Base-by-base conservation (phyloP, 2,888 invertebrate species). In the Chalcis sispes region DNA sequence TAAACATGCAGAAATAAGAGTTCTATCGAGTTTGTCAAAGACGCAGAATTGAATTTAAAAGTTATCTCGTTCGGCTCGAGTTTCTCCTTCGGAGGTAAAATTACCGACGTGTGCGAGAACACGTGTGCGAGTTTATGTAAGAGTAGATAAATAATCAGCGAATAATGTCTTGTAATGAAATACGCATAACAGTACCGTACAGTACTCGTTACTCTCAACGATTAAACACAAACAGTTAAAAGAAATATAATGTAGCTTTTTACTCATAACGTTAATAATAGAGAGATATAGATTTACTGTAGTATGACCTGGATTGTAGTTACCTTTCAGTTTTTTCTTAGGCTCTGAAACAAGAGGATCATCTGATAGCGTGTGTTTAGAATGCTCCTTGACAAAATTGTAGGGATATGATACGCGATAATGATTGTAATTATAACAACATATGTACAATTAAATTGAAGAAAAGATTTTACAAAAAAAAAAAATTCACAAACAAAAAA, bases 291-390 rank as follows among this genome's bases (percentile, higher is more conserved):
- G 79, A 82, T 81, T 80, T 82, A 82, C 83, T 83, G 83, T 83
- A 85, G 83, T 83, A 78, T 78, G 79, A 77, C 81, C 82, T 83
- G 82, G 83, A 81, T 84, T 83, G 86, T 88, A 88, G 85, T 88
- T 91, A 91, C 91, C 91, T 91, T 91, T 91, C 88, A 90, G 92
- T 91, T 93, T 93, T 93, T 93, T 94, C 93, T 93, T 93, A 93
- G 94, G 92, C 92, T 93, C 94, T 94, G 93, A 93, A 94, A 93
- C 93, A 93, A 93, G 91, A 91, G 91, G 92, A 92, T 85, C 88
- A 87, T 88, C 88, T 88, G 88, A 88, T 87, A 88, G 88, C 87
- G 86, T 87, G 86, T 87, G 87, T 87, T 87, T 88, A 87, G 86
- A 87, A 88, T 85, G 85, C 84, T 87, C 84, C 84, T 86, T 83